These are phyloP conservation scores for Nematostella vectensis DNA, from an alignment of 92 coral and sea anemone genomes.

Conservation along the genomic window DNA sequence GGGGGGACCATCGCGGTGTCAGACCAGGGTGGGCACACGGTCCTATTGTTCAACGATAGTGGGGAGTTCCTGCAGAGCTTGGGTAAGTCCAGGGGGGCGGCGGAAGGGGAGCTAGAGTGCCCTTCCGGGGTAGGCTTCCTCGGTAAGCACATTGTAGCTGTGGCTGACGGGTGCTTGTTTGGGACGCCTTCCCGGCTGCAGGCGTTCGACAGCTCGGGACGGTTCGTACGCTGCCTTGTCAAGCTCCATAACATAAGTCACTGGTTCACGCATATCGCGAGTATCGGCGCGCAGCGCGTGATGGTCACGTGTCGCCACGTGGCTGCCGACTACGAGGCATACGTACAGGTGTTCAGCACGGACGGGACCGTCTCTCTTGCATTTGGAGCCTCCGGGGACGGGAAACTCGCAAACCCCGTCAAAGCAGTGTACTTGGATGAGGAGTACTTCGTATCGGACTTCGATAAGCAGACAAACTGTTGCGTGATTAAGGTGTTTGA, in stretches of 20 bases:
- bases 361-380: constrained; percentile 49
- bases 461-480: constrained; percentile 54
- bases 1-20: constrained; percentile 38
- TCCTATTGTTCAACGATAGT: constrained; percentile 41
- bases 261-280: constrained; percentile 57
- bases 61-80: constrained; percentile 46
- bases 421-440: constrained; percentile 47
- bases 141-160: constrained; percentile 31
- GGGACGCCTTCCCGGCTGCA: constrained; percentile 73
- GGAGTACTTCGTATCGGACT: constrained; percentile 68
- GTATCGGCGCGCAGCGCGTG: constrained; percentile 26
- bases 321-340: constrained; percentile 52
- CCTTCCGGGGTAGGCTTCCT: constrained; percentile 55
- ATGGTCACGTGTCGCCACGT: constrained; percentile 62
- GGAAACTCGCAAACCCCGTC: constrained; percentile 46
- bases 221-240: constrained; percentile 49
- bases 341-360: constrained; percentile 57
- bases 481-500: constrained; percentile 74
- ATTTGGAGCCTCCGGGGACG: constrained; percentile 59
- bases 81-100: constrained; percentile 43
- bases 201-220: constrained; percentile 52
- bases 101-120: constrained; percentile 55
- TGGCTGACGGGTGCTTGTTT: constrained; percentile 69
- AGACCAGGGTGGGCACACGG: constrained; percentile 59
- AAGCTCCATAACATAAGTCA: constrained; percentile 39